Base-by-base conservation (phyloP, 2,113 vertebrate species). In the Okapia johnstoni region DNA sequence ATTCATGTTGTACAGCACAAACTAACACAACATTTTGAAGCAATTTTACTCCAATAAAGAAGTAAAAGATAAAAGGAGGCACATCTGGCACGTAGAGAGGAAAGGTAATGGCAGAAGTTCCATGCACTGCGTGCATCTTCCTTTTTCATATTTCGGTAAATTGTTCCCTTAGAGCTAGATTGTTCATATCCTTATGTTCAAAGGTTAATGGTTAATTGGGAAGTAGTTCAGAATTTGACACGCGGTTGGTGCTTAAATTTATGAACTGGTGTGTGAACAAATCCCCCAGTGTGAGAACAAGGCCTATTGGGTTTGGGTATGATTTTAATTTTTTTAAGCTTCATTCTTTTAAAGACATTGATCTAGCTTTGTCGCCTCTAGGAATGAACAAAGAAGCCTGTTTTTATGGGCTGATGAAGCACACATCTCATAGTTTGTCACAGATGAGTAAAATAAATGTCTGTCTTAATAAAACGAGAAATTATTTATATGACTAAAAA, bases 401-500 rank as follows among this genome's bases (percentile, higher is more conserved):
- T 54, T 95, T 96, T 86, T 54, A 92, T 63, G 79, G 36, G 23
- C 48, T 92, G 63, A 61, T 83, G 28, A 80, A 77, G 54, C 16
- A 70, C 85, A 92, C 50, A 84, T 96, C 55, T 95, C 92, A 90
- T 23, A 90, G 63, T 86, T 94, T 97, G 93, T 97, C 97, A 93
- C 17, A 60, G 66, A 93, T 92, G 95, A 97, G 90, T 97, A 94
- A 98, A 96, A 97, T 90, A 87, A 95, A 98, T 98, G 96, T 85
- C 84, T 94, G 50, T n/a, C 60, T 97, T 96, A 95, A 97, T 98
- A 97, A 95, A 96, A 97, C 84, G 81, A 97, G 84, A 96, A 97
- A 98, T 98, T 94, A 98, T 97, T 98, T 95, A 98, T 97, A 79
- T 88, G 95, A 50, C 97, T 97, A 95, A 98, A 97, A 98, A 98